Conservation (phyloP, 2,888 invertebrate species). For the Nomada hirtipes region DNA sequence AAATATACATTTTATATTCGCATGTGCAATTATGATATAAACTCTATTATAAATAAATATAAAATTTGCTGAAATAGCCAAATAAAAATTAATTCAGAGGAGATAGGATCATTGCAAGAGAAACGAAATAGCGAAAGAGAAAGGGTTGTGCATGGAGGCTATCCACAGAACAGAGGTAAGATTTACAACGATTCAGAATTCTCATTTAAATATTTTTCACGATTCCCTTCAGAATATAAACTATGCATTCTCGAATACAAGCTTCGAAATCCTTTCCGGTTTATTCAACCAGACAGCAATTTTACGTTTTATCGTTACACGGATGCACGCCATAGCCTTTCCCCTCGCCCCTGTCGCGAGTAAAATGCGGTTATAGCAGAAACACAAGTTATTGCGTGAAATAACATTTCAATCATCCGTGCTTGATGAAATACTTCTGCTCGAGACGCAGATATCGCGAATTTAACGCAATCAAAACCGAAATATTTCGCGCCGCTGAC, state of each 20-base stretch:
- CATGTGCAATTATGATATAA: too few species aligned
- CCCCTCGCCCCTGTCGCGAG: slow-evolving; percentile 11
- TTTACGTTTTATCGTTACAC: slow-evolving; percentile 42
- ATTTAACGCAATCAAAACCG: slow-evolving; percentile 37
- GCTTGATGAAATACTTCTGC: slow-evolving; percentile 33
- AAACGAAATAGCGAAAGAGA: background rate
- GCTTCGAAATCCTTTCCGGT: slow-evolving; percentile 31
- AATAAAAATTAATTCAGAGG: background rate
- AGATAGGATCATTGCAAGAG: background rate
- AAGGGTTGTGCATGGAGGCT: background rate
- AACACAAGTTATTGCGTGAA: slow-evolving; percentile 44
- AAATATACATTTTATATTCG: too few species aligned
- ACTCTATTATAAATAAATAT: too few species aligned
- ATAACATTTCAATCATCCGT: slow-evolving; percentile 54
- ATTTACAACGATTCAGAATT: slow-evolving; percentile 18
- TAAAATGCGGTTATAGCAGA: slow-evolving; percentile 52
- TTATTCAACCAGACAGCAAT: slow-evolving; percentile 52
- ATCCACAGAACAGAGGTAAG: background rate
- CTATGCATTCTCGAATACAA: background rate
- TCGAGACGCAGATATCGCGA: slow-evolving; percentile 17
- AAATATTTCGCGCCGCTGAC: slow-evolving; percentile 25
- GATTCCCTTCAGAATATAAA: slow-evolving; percentile 13
- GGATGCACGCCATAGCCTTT: background rate
- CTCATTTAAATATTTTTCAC: slow-evolving; percentile 27
- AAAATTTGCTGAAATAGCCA: too few species aligned